These are phyloP conservation scores for Neocloeon triangulifer DNA, from an alignment of 1,140 invertebrate species.

Conservation along the genomic window DNA sequence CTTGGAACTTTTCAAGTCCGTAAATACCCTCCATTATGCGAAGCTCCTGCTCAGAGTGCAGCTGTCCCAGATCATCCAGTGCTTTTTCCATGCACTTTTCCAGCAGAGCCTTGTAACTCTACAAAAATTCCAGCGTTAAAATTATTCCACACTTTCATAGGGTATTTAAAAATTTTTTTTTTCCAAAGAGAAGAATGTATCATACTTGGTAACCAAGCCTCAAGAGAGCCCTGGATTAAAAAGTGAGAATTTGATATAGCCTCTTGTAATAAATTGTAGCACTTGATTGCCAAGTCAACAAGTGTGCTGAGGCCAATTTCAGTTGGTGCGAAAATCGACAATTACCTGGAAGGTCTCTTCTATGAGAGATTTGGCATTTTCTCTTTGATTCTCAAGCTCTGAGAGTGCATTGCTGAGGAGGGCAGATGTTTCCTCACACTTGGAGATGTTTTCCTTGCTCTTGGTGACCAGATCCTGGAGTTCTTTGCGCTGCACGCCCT, in stretches of 20 bases:
- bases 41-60: slow-evolving; percentile 65
- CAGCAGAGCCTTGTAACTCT: slow-evolving; percentile 56
- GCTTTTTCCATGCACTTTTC: slow-evolving; percentile 54
- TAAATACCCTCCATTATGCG: slow-evolving; percentile 72
- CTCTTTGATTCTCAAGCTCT: slow-evolving; percentile 58
- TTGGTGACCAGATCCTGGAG: slow-evolving; percentile 45
- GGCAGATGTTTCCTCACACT: slow-evolving; percentile 47
- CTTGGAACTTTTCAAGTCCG: slow-evolving; percentile 52
- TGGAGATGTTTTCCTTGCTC: slow-evolving; percentile 41
- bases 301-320: not conserved
- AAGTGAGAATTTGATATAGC: no score
- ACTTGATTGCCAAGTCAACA: no score
- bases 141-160: no score
- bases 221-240: no score
- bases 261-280: no score
- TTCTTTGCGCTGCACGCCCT: slow-evolving; percentile 48
- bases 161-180: no score
- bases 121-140: slow-evolving; percentile 13
- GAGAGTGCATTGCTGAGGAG: slow-evolving; percentile 54
- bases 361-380: slow-evolving; percentile 63
- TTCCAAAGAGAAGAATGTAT: no score
- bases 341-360: slow-evolving; percentile 48
- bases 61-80: slow-evolving; percentile 46
- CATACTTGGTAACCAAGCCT: no score
- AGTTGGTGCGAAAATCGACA: not conserved